phyloP scores from a whole-genome alignment of 2,113 vertebrate genomes.

The Protobothrops flavoviridis region DNA sequence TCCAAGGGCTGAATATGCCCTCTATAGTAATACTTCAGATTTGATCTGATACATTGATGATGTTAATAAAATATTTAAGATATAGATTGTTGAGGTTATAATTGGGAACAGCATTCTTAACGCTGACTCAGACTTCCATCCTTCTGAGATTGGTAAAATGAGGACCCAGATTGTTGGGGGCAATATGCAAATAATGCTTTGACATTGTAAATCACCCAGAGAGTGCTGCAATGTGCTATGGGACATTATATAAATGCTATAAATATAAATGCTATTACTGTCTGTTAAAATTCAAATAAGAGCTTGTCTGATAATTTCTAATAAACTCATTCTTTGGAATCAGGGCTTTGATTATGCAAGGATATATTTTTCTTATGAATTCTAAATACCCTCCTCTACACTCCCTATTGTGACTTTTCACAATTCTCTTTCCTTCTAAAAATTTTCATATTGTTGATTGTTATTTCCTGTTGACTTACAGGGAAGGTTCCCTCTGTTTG shows the following conservation, averaged over 20 bases:
- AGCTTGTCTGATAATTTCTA: neutral
- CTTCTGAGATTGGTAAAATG: neutral
- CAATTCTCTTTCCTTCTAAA: neutral
- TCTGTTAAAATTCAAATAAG: neutral
- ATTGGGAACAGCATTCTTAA: neutral
- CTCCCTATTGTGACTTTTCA: neutral
- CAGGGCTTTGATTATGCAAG: neutral
- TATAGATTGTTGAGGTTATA: neutral
- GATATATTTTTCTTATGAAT: neutral
- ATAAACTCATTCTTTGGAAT: neutral
- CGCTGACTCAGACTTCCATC: neutral
- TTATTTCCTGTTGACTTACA: neutral
- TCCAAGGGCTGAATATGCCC: neutral
- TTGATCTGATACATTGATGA: neutral
- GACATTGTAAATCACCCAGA: neutral
- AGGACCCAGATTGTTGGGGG: neutral
- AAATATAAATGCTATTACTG: neutral
- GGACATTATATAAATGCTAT: too few relatives aligned
- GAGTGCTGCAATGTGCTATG: neutral
- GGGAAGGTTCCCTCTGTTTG: neutral
- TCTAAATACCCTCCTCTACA: neutral
- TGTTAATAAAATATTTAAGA: neutral
- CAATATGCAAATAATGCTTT: neutral
- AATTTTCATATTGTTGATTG: neutral
- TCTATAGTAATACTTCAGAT: neutral